Conservation (phyloP, 1,140 invertebrate genomes). For the Plectus sambesii region DNA sequence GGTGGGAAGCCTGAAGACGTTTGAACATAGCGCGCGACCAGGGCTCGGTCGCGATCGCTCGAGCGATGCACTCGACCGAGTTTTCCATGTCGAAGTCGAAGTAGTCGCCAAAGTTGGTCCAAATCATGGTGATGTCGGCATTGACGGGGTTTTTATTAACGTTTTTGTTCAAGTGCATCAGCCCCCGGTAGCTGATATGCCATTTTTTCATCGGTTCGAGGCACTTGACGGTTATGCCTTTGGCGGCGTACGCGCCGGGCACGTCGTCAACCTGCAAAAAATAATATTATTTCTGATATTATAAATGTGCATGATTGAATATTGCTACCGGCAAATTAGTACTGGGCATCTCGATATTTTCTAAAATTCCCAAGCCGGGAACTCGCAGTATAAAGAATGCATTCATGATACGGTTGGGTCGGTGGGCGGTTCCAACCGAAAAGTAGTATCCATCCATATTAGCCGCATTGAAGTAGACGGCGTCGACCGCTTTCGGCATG, state of each 20-base stretch:
- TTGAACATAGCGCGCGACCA: conserved; percentile 31
- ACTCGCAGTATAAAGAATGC: conserved; percentile 33
- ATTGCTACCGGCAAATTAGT: conserved; percentile 32
- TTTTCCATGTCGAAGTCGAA: conserved; percentile 35
- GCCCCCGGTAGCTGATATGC: conserved; percentile 16
- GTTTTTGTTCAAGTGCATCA: conserved; percentile 12
- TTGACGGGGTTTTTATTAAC: not conserved
- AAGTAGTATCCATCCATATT: conserved; percentile 33
- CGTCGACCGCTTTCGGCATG: conserved; percentile 19
- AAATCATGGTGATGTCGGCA: conserved; percentile 5
- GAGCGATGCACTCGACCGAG: conserved; percentile 33
- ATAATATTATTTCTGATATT: conserved; percentile 6
- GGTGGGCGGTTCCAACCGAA: conserved; percentile 35
- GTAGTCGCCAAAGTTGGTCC: conserved; percentile 29
- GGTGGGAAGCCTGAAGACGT: conserved; percentile 27
- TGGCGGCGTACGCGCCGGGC: conserved; percentile 18
- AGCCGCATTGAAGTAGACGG: conserved; percentile 34
- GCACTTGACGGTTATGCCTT: conserved; percentile 27
- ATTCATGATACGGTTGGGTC: conserved; percentile 30
- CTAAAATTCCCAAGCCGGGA: conserved; percentile 33
- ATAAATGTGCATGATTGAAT: conserved; percentile 10
- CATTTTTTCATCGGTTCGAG: conserved; percentile 34
- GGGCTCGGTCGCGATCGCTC: conserved; percentile 33
- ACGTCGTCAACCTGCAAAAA: conserved; percentile 6
- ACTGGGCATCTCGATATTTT: conserved; percentile 26